These are phyloP conservation scores for Rostratula benghalensis DNA, from an alignment of 2,113 vertebrate species.

Conservation along the genomic window DNA sequence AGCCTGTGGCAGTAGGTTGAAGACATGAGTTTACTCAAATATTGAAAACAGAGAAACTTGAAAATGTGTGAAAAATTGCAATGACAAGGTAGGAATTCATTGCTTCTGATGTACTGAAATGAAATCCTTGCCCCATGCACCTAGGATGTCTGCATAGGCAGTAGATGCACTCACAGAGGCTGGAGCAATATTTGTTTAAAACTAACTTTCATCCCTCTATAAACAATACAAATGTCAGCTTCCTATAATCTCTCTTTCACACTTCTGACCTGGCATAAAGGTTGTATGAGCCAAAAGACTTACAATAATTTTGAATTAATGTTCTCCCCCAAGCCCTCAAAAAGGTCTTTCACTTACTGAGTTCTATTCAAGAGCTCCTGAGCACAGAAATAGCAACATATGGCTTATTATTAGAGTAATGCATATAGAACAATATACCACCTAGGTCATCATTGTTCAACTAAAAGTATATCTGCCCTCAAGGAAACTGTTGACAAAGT, in stretches of 20 bases:
- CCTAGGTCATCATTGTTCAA: not conserved
- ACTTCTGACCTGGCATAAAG: not conserved
- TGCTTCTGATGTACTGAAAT: constrained; percentile 26
- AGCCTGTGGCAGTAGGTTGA: not conserved
- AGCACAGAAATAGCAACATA: not conserved
- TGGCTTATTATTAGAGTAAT: not conserved
- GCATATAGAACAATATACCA: not conserved
- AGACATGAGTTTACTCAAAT: not conserved
- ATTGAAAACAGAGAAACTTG: not conserved
- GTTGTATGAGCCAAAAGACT: not conserved
- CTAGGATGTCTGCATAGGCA: not conserved
- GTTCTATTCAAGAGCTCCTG: not conserved
- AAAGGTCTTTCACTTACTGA: not conserved
- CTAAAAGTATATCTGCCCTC: not conserved
- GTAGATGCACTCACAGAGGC: not conserved
- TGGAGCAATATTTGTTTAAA: constrained; percentile 33
- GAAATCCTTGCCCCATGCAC: constrained; percentile 16
- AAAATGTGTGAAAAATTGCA: constrained; percentile 38
- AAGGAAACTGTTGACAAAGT: not conserved
- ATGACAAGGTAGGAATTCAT: constrained; percentile 1
- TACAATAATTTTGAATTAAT: not conserved
- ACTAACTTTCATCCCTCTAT: not conserved
- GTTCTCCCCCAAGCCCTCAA: not conserved
- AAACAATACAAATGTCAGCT: constrained; percentile 40
- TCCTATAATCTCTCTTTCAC: not conserved